Conservation (phyloP, 2,888 invertebrate genomes). For the Trachelus troglodyta region DNA sequence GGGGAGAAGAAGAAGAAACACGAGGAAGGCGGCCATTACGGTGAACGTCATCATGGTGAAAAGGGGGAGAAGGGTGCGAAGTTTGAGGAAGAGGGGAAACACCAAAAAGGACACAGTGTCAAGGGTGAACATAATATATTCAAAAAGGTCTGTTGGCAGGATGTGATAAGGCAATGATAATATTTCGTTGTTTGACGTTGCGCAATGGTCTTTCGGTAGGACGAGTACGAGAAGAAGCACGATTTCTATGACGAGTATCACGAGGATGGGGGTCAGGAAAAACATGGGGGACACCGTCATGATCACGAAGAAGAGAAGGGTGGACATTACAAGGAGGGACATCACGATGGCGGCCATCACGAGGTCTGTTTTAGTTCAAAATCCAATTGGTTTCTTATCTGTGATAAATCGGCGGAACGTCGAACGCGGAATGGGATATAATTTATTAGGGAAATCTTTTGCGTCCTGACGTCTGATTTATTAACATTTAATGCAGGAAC, state of each 20-base stretch:
- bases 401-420: neutral
- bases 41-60: slow-evolving; percentile 75
- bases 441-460: neutral
- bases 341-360: slow-evolving; percentile 61
- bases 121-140: slow-evolving; percentile 81
- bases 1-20: slow-evolving; percentile 74
- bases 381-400: neutral
- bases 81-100: slow-evolving; percentile 75
- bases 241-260: slow-evolving; percentile 82
- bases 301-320: slow-evolving; percentile 70
- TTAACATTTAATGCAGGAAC: slow-evolving; percentile 46
- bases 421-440: neutral
- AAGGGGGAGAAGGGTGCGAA: slow-evolving; percentile 74
- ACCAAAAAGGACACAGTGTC: slow-evolving; percentile 79
- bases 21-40: slow-evolving; percentile 75
- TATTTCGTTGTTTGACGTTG: neutral
- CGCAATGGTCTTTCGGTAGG: slow-evolving; percentile 58
- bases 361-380: slow-evolving; percentile 39
- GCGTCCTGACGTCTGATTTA: neutral
- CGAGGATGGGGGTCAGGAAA: slow-evolving; percentile 75
- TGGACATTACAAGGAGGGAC: slow-evolving; percentile 68
- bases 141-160: slow-evolving; percentile 68
- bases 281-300: slow-evolving; percentile 73
- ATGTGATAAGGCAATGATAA: neutral
- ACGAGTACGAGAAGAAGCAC: slow-evolving; percentile 80